Base-by-base conservation (phyloP, 2,113 vertebrate genomes). In the Dasyprocta punctata region DNA sequence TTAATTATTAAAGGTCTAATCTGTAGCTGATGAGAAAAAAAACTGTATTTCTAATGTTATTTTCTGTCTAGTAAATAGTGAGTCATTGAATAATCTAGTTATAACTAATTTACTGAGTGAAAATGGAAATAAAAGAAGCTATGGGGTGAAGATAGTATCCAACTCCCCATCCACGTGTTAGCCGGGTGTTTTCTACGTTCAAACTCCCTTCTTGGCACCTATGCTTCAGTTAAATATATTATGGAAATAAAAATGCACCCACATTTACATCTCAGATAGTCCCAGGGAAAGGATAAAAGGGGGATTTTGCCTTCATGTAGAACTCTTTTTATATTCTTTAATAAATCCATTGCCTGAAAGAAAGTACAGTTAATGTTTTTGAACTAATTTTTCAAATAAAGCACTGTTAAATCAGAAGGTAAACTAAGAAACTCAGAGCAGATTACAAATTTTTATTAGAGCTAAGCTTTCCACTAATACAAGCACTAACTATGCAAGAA, bases 51-150 rank as follows among this genome's bases (percentile, higher is more conserved):
- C 28, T 83, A 30, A 93, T 83, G 41, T 83, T 78, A 78, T 93
- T 91, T 93, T 84, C 63, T 84, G 41, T 93, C 11, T 90, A 17
- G 13, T 52, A 95, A 93, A 83, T 93, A 91, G 11, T 69, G n/a
- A 77, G 71, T 61, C 73, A 83, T 44, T 87, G 36, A 52, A 38
- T 67, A 75, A 83, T 69, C 75, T 90, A 5, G 10, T 65, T 86
- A 90, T 26, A 87, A 81, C 24, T 77, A 73, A 71, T 88, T 93
- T 95, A 17, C 38, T 38, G 38, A 93, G 36, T 83, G 6, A 65
- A 90, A 86, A 90, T 87, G 73, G 36, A 93, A 87, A 60, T 54
- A 77, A 54, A 90, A 86, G 41, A 83, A 52, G 41, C 77, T 77
- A 33, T 24, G 54, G 47, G 90, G 81, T 60, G 61, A 90, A 89